These are phyloP conservation scores for Dynastes maya DNA, from an alignment of 2,888 invertebrate genomes.

Conservation along the genomic window DNA sequence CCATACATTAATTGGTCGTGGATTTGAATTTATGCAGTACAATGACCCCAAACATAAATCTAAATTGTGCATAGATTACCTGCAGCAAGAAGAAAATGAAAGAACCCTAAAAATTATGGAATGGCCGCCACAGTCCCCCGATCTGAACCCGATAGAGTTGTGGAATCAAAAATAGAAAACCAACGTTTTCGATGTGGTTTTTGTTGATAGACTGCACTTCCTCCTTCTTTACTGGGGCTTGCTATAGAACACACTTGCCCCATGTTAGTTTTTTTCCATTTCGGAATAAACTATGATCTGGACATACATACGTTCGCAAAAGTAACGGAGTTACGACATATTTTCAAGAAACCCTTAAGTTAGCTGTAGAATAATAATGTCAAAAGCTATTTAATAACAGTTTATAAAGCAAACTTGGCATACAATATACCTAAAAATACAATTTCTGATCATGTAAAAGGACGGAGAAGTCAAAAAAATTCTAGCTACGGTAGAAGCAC, in stretches of 20 bases:
- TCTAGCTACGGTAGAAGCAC: slow-evolving; percentile 46
- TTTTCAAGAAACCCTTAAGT: slow-evolving; percentile 33
- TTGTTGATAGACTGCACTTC: no score
- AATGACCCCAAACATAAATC: no score
- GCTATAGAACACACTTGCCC: slow-evolving; percentile 34
- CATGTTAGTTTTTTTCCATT: slow-evolving; percentile 41
- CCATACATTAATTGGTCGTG: no score
- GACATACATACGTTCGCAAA: slow-evolving; percentile 31
- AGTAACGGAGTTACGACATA: slow-evolving; percentile 36
- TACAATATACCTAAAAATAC: slow-evolving; percentile 50
- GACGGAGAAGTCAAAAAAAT: slow-evolving; percentile 50
- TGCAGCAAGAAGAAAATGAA: no score
- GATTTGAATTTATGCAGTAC: no score
- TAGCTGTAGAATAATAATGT: slow-evolving; percentile 34
- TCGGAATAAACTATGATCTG: slow-evolving; percentile 38
- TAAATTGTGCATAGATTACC: no score
- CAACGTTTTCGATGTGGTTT: no score
- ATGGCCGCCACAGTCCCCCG: no score
- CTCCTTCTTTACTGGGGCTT: no score
- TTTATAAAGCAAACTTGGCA: slow-evolving; percentile 45
- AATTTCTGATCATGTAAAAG: slow-evolving; percentile 49
- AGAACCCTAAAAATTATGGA: no score
- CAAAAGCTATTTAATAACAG: slow-evolving; percentile 36
- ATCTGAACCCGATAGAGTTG: no score
- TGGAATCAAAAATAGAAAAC: no score